Evolutionary conservation across 2,797 vertebrate species (phyloP), one percentile per base, ranked within the genome.

Genomic region (Brachyrhaphis roseni): DNA sequence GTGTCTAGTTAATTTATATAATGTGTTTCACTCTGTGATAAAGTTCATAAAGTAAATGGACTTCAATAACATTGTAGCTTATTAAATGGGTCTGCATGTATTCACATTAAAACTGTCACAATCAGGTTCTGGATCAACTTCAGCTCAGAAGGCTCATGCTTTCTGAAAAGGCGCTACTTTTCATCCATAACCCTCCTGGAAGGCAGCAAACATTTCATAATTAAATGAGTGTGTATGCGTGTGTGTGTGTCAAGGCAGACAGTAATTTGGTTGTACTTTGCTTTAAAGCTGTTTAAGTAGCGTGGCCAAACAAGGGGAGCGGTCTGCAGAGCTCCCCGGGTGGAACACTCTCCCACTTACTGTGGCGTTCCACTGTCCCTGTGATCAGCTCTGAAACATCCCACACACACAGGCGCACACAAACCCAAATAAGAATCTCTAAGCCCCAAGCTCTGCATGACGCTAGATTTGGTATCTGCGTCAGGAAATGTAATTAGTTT

Each of bases 331-430:
- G 75, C 83, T 85, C 41, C 74, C 87, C 3, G 64, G 86, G 88
- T 86, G 87, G 84, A 89, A 90, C 92, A 86, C 78, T 87, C 90
- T 86, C 90, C 85, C 83, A 92, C 90, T 94, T 86, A 90, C 73
- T 86, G 87, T 80, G 87, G 89, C 82, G 93, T 92, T 90, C 88
- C 79, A 80, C 77, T 45, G 34, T 90, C 87, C 76, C 93, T 93
- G 90, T 91, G 89, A 90, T 91, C 88, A 89, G 84, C 88, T 79
- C 86, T 78, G 84, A 82, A 79, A 83, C 86, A 89, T 87, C 81
- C 83, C 91, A 91, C 88, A 91, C 87, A 88, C 80, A 76, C 53
- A 12, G 43, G 68, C 43, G 55, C 73, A 78, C 81, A 86, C 81
- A 81, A 79, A 84, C 8, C 51, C 64, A 47, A 72, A 45, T 12